Conservation (phyloP, 2,888 invertebrate genomes). For the Melieria picta region DNA sequence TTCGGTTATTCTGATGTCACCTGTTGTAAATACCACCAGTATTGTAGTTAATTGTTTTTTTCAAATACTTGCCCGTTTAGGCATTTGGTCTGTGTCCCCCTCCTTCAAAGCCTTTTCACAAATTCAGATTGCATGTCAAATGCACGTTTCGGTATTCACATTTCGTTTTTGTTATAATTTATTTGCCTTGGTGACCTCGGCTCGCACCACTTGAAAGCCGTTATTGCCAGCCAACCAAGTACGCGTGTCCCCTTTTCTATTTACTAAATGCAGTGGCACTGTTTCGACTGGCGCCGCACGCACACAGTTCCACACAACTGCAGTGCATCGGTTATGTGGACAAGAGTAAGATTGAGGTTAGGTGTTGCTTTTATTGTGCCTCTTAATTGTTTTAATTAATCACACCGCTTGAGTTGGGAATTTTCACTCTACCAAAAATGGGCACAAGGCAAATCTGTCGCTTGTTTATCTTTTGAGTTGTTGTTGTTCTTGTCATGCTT, state of each 20-base stretch:
- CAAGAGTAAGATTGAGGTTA: background rate
- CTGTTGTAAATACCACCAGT: no score
- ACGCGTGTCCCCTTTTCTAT: no score
- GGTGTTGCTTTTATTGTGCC: background rate
- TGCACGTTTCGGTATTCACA: conserved; percentile 47
- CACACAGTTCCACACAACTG: background rate
- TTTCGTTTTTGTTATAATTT: background rate
- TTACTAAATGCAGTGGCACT: no score
- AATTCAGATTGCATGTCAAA: conserved; percentile 53
- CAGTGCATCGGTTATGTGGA: no score
- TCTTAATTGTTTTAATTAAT: conserved; percentile 4
- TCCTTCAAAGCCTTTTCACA: background rate
- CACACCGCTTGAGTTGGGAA: background rate
- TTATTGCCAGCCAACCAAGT: no score
- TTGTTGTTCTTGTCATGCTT: background rate
- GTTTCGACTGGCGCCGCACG: background rate
- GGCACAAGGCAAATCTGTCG: no score
- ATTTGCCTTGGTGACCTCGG: background rate
- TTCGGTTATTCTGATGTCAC: no score
- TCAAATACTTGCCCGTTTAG: no score
- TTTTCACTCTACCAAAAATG: no score
- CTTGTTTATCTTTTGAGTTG: background rate
- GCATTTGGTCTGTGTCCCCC: no score
- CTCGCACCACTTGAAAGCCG: no score
- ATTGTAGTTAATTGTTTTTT: no score